These are phyloP conservation scores for Atractosteus spatula DNA, from an alignment of 2,113 vertebrate species.

Conservation along the genomic window DNA sequence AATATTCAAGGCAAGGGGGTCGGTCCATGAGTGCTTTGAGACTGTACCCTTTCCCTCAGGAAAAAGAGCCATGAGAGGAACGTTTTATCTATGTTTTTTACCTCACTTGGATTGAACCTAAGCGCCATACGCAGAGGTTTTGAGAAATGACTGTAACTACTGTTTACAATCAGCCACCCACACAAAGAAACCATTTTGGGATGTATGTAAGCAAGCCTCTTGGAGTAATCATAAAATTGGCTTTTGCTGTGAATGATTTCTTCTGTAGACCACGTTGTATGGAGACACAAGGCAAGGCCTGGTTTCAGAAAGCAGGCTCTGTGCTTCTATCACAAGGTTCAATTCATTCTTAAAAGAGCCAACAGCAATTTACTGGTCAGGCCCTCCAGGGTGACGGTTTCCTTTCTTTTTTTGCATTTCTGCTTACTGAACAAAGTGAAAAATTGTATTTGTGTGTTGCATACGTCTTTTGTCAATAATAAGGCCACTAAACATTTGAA, in stretches of 20 bases:
- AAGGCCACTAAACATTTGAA: no score
- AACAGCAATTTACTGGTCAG: background rate
- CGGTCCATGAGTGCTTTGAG: background rate
- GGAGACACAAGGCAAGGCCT: background rate
- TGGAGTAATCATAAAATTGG: conserved; percentile 17
- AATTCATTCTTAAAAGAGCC: background rate
- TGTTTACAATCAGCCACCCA: conserved; percentile 6
- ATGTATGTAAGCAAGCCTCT: conserved; percentile 5
- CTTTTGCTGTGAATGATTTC: conserved; percentile 11
- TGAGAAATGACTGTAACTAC: conserved; percentile 6
- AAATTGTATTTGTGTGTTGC: background rate
- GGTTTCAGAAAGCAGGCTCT: conserved; percentile 6
- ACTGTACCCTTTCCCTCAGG: background rate
- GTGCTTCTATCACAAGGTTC: conserved; percentile 8
- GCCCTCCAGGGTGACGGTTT: background rate
- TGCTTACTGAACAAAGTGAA: background rate
- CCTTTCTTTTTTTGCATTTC: background rate
- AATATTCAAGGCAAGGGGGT: background rate
- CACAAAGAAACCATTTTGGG: conserved; percentile 13
- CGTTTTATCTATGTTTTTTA: background rate
- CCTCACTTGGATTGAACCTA: background rate
- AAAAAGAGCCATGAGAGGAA: background rate
- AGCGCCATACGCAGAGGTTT: background rate
- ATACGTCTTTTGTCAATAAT: background rate
- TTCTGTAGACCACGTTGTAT: conserved; percentile 1